Base-by-base conservation (phyloP, 2,797 vertebrate species). In the Menidia menidia region DNA sequence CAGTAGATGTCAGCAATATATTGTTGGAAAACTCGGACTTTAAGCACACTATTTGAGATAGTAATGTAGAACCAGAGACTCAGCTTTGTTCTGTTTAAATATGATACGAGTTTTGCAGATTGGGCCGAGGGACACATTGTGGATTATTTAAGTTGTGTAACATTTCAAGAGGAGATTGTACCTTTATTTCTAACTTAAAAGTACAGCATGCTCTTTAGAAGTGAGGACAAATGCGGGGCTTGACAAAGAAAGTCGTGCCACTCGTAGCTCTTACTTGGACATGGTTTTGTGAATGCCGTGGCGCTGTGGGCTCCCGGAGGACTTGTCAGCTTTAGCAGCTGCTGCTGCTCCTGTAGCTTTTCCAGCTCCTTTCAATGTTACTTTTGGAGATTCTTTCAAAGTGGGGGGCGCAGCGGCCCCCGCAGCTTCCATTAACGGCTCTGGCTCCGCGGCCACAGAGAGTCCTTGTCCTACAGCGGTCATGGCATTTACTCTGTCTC, bases 241-340 rank as follows among this genome's bases (percentile, higher is more conserved):
- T 54, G n/a, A 32, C 12, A 48, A 18, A 39, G 1, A 35, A 10
- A 75, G 31, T 25, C 13, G n/a, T 4, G 50, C 48, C 50, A 48
- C 25, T 45, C 4, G 5, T 1, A 15, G 45, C 10, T 73, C 78
- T 85, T 88, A 95, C 95, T 90, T 95, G 80, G 93, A 93, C 87
- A 95, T 92, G 47, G 94, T 93, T 75, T 90, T 94, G 63, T 94
- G 93, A 47, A 94, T 82, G 67, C 92, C 73, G 4, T 96, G 94
- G 39, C 96, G 95, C 68, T 95, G 96, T 45, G 94, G 95, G 72
- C 94, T 92, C 32, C 88, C 81, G 13, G 96, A 93, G n/a, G 94
- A 85, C 64, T 95, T 97, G 45, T 97, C 97, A 0, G 94, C 80
- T 78, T 92, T 96, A 57, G 60, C 56, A 61, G 77, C 54, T 39